A percentile compares a stretch with the other conserved stretches of the same genome.
These are phyloP conservation scores for Pogonophryne albipinna DNA, from an alignment of 2,797 vertebrate species.

Conservation along the genomic window DNA sequence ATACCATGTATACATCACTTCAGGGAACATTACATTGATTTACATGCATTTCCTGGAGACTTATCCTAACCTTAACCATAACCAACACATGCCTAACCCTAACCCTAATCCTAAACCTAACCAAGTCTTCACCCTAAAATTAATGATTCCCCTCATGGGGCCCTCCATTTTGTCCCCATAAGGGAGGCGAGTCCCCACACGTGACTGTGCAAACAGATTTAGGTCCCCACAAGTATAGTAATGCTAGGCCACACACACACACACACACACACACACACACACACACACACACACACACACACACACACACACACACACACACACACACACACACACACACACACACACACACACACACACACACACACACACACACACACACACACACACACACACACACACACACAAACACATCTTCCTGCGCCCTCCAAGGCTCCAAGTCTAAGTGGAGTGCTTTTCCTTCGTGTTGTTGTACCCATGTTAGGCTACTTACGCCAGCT, in stretches of 20 bases:
- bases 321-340: conserved; percentile 44
- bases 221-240: too few species aligned
- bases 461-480: conserved; percentile 58
- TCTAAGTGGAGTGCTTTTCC: conserved; percentile 68
- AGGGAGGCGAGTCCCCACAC: too few species aligned
- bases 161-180: too few species aligned
- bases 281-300: conserved; percentile 41
- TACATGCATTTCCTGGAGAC: too few species aligned
- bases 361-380: conserved; percentile 26
- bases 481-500: conserved; percentile 67
- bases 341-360: conserved; percentile 35
- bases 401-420: conserved; percentile 21
- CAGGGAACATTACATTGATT: too few species aligned
- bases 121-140: too few species aligned
- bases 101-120: too few species aligned
- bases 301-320: conserved; percentile 30
- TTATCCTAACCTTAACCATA: too few species aligned
- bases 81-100: too few species aligned
- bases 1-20: too few species aligned
- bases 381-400: conserved; percentile 35
- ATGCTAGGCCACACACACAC: conserved; percentile 28
- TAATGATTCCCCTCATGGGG: too few species aligned
- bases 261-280: conserved; percentile 38
- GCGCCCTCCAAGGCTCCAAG: conserved; percentile 36
- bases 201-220: too few species aligned